Evolutionary conservation across 2,113 vertebrate genomes (phyloP), one percentile per base, ranked within the genome.

Genomic region (Rattus rattus): DNA sequence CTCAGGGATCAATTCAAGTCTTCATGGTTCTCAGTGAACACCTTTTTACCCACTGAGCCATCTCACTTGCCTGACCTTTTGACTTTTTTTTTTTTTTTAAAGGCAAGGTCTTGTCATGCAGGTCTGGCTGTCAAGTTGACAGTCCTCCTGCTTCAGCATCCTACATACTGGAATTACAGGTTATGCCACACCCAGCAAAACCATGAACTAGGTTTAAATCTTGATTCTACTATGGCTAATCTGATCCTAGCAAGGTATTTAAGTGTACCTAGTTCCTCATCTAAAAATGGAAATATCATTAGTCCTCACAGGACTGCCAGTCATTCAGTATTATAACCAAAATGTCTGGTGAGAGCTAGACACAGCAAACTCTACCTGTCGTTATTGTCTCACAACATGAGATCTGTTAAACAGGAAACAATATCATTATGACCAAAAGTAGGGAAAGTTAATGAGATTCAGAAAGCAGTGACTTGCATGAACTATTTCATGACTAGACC

Each of bases 351-450:
- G 2, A 16, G 26, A 43, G 61, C 20, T 70, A 20, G 61, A 63
- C 43, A 20, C 17, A 28, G 67, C n/a, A 85, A 93, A 90, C 11
- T 7, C 19, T 54, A n/a, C 28, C 63, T 54, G 33, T 77, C 49
- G 54, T 86, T 54, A 65, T 86, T 54, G 93, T 72, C 79, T 93
- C 39, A n/a, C 63, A 79, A 59, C 28, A 49, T 30, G 54, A 87
- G 91, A 80, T 93, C 11, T 86, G 26, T 86, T 94, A 43, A 93
- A 54, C 9, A 72, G 33, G 36, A 90, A 79, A 79, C 13, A 86
- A 33, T 52, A 61, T 73, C 47, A 59, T 84, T 79, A 22, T 72
- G n/a, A 94, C 54, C 26, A 84, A 88, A 91, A 28, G 5, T 77
- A 56, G 52, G n/a, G 10, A 79, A 73, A 19, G 39, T 77, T 43